Conservation (phyloP, 2,888 invertebrate genomes). For the Galeruca laticollis region DNA sequence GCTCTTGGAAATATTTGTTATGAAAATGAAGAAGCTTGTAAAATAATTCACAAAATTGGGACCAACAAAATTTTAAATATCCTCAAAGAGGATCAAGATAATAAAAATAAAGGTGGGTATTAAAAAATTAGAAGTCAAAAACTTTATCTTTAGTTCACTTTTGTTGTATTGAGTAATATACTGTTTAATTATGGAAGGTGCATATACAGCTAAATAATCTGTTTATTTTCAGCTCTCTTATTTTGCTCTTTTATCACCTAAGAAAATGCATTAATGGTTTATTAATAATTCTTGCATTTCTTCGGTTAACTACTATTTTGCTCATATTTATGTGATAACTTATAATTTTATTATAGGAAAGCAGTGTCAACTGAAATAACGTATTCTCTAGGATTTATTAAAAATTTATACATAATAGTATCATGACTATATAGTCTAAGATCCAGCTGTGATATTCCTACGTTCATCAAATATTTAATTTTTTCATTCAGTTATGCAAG, state of each 20-base stretch:
- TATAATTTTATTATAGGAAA: too few relatives aligned
- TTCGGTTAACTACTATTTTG: neutral
- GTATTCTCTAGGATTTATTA: too few relatives aligned
- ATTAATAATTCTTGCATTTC: neutral
- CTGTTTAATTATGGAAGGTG: too few relatives aligned
- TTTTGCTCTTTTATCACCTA: neutral
- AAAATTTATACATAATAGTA: too few relatives aligned
- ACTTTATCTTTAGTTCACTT: neutral
- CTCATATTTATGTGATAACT: neutral
- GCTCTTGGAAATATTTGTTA: constrained; percentile 91
- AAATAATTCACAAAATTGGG: constrained; percentile 64
- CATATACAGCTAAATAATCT: too few relatives aligned
- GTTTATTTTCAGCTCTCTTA: neutral
- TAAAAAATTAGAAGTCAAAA: neutral
- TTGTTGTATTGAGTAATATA: neutral
- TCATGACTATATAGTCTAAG: too few relatives aligned
- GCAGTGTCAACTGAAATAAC: too few relatives aligned
- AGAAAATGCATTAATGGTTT: neutral
- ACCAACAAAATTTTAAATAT: constrained; percentile 57
- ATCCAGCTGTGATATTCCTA: too few relatives aligned
- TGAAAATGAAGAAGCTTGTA: constrained; percentile 81
- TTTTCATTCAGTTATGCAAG: too few relatives aligned
- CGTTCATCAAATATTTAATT: too few relatives aligned
- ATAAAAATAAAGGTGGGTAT: neutral
- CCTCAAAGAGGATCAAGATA: constrained; percentile 52